A percentile compares a stretch with the other conserved stretches of the same genome.
Conservation (phyloP, 2,113 vertebrate genomes). For the Arizona elegans region DNA sequence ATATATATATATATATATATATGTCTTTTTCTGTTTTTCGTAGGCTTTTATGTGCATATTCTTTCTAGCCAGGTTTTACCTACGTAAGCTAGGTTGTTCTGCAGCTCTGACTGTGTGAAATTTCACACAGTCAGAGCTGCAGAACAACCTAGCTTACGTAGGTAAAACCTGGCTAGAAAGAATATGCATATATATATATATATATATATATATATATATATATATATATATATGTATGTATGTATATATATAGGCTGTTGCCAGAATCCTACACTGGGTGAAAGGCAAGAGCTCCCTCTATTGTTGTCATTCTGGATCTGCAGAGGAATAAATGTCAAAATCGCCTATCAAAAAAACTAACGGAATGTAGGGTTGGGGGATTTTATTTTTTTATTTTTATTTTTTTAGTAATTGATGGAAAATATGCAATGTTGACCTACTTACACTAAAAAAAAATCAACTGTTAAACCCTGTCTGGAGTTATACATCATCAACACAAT, state of each 20-base stretch:
- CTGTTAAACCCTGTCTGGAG: background rate
- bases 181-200: no score
- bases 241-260: background rate
- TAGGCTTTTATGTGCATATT: no score
- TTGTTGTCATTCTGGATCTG: background rate
- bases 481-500: background rate
- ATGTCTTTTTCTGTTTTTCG: no score
- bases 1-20: background rate
- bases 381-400: background rate
- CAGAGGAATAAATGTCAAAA: background rate
- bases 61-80: no score
- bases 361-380: background rate
- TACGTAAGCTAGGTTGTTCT: no score
- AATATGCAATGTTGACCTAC: background rate
- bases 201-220: no score
- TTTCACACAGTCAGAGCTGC: no score
- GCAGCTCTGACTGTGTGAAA: no score
- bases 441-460: background rate
- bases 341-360: background rate
- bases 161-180: no score
- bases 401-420: background rate
- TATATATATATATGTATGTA: no score
- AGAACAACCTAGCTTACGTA: no score
- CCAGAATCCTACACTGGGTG: background rate
- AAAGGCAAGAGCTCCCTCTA: constrained; percentile 43